Base-by-base conservation (phyloP, 2,113 vertebrate genomes). In the Apodemus speciosus region DNA sequence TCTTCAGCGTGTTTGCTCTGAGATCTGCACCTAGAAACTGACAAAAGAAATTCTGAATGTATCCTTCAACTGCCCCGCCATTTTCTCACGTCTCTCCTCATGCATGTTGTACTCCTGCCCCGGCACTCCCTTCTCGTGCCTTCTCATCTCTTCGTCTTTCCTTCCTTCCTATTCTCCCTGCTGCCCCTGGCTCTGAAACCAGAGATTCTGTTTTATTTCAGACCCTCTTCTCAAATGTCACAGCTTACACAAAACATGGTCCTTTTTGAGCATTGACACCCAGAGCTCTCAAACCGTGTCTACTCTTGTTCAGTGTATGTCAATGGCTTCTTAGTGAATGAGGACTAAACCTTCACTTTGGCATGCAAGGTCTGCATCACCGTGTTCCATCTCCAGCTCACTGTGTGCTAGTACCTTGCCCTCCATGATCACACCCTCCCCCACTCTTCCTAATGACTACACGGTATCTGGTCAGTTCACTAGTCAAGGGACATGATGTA, bases 221-320 rank as follows among this genome's bases (percentile, higher is more conserved):
- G 23, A 40, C 69, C 80, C 6, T 80, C 32, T 62, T 25, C 35
- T 83, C 40, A 58, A 8, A 64, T 62, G 32, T 20, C 21, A 56
- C 32, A 51, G 66, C 23, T 14, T 40, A 6, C 14, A 1, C 6
- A 46, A 68, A 69, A 64, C 51, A 23, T 71, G 14, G 21, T 62
- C 64, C 18, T 10, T 9, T 32, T 49, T 40, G n/a, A 23, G 14
- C 2, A 0, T 25, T 60, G 4, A 58, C 80, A 11, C 15, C 0
- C 0, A 58, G 69, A 21, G 14, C 51, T 60, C 5, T 89, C 51
- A n/a, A 27, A 30, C 18, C 51, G 13, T 71, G 38, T n/a, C 27
- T 25, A 27, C 5, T 43, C 25, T 9, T 56, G 5, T 0, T 18
- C 32, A 30, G 60, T 71, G 38, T 21, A 16, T 4, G 10, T 79